Conservation (phyloP, 53 echinoderm and acorn worm species). For the Zoroaster sp. region DNA sequence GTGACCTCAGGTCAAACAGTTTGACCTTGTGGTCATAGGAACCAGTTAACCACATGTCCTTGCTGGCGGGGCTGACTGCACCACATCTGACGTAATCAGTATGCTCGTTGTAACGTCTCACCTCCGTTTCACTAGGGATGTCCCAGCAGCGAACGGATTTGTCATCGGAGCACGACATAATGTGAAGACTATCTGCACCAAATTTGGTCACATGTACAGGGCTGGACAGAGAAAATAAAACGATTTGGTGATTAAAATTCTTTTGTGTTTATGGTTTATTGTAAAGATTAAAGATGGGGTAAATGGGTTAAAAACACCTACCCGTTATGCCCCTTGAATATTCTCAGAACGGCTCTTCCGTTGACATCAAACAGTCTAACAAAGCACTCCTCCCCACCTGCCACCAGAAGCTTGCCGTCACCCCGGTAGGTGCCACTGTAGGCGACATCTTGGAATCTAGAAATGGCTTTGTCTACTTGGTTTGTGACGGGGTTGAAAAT, state of each 20-base stretch:
- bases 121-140: constrained; percentile 81
- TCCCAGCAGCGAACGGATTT: constrained; percentile 89
- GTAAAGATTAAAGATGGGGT: too few species aligned
- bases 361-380: constrained; percentile 85
- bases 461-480: constrained; percentile 82
- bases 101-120: constrained; percentile 73
- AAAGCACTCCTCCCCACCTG: constrained; percentile 85
- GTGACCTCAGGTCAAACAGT: constrained; percentile 86
- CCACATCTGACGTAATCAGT: constrained; percentile 84
- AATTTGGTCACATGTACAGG: constrained; percentile 92
- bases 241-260: not conserved
- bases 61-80: constrained; percentile 74
- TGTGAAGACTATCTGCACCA: constrained; percentile 70
- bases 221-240: constrained; percentile 24
- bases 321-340: constrained; percentile 93
- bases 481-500: constrained; percentile 86
- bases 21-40: constrained; percentile 96
- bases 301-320: too few species aligned
- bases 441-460: constrained; percentile 80
- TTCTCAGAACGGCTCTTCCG: constrained; percentile 80
- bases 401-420: constrained; percentile 92
- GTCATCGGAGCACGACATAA: constrained; percentile 92
- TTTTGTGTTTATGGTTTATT: too few species aligned
- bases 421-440: constrained; percentile 84
- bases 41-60: constrained; percentile 92